Evolutionary conservation across 2,113 vertebrate species (phyloP).

Genomic region (Dryoscopus gambensis): DNA sequence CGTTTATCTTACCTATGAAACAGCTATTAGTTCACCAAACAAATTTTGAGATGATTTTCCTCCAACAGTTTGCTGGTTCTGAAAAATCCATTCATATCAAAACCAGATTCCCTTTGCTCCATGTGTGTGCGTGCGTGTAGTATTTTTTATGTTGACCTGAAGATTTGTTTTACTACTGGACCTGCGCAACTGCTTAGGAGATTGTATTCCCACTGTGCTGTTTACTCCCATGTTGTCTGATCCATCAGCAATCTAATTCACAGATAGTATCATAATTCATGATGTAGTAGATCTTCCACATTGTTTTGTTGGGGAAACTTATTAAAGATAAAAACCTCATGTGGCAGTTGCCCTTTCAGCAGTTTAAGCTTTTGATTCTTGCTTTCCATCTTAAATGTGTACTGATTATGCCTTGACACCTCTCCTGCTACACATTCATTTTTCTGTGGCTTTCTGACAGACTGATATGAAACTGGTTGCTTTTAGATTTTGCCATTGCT

Average conservation of each 20-base stretch:
- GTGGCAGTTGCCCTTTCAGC: slow-evolving; percentile 9
- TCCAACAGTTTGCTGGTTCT: slow-evolving; percentile 17
- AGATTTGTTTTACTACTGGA: neutral
- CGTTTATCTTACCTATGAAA: slow-evolving; percentile 36
- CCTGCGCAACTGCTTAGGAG: neutral
- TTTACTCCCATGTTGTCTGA: slow-evolving; percentile 12
- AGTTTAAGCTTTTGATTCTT: slow-evolving; percentile 34
- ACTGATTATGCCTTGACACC: neutral
- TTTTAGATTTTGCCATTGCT: neutral
- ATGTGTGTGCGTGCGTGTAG: neutral
- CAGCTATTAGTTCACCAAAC: neutral
- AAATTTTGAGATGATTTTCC: slow-evolving; percentile 40
- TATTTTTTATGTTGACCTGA: slow-evolving; percentile 25
- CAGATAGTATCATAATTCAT: neutral
- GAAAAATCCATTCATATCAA: slow-evolving; percentile 49
- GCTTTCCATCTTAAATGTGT: neutral
- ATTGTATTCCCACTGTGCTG: neutral
- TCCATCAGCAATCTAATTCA: neutral
- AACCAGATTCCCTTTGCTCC: neutral
- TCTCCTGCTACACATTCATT: neutral
- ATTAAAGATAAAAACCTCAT: slow-evolving; percentile 24
- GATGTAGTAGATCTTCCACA: neutral
- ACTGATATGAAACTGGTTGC: neutral
- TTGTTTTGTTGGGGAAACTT: neutral
- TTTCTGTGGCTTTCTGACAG: neutral